Evolutionary conservation across 2,797 vertebrate species (phyloP), one percentile per base, ranked within the genome.

Genomic region (Arctocebus calabarensis): DNA sequence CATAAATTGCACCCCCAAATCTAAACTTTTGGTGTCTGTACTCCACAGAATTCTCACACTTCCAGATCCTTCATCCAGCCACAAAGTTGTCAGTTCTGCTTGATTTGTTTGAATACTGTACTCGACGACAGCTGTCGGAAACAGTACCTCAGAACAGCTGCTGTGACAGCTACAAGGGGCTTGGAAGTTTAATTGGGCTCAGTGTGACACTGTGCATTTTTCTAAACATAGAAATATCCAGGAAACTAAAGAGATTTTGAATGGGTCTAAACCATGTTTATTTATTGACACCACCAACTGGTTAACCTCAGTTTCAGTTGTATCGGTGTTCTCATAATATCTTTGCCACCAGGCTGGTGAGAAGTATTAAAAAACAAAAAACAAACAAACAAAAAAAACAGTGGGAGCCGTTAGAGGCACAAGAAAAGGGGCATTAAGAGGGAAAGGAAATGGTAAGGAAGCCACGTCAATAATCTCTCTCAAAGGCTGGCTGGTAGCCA

Each of bases 51-150:
- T 71, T 94, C 96, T 86, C 79, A 34, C 66, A 87, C 77, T 82
- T 81, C 37, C 94, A 97, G 66, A 94, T 48, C 66, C 93, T 97
- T 94, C 96, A 88, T 5, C 29, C 75, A 96, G 94, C 23, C 97
- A 97, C 97, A 37, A 83, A 92, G 87, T 84, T 96, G 86, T 98
- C 97, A 98, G 98, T 98, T 98, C 97, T 98, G 98, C 98, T 97
- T 98, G 97, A 97, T 98, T 98, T 98, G 96, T 97, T 97, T 98
- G 97, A 97, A 98, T 98, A 98, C 96, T 97, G 97, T 98, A 98
- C 96, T 98, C 94, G 92, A 91, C 0, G 91, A 98, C 99, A 99
- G 99, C 98, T 99, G 99, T 99, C 95, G 66, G 98, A 99, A 98
- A 98, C 97, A 98, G 98, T 97, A 96, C 97, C 98, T 98, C 97